Evolutionary conservation across 2,888 invertebrate species (phyloP), one percentile per base, ranked within the genome.

Genomic region (Dascillus cervinus): DNA sequence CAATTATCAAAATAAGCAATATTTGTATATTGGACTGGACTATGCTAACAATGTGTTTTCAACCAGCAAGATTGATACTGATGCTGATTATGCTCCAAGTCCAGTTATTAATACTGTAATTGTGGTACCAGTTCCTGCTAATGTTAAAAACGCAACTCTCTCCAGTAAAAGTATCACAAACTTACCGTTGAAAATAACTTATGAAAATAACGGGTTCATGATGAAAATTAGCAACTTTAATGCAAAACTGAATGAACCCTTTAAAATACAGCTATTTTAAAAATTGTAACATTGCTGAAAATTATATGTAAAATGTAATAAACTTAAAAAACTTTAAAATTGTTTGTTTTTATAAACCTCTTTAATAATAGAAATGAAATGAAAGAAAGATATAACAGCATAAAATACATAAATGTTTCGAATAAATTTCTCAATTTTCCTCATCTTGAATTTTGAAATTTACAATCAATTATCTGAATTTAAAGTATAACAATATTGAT

Each of bases 1-100:
- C 57, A 83, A 84, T 4, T 82, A 91, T 57, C 66, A 79, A 47
- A 79, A 79, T 34, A 74, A 80, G 43, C 80, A 75, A 50, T 68
- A 82, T 19, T 78, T 82, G 57, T 68, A 80, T 2, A 6, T 20
- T 3, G 68, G 72, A 34, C 67, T 82, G 15, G 62, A 66, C 2
- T 83, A 77, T 54, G 69, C 71, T 8, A 66, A 71, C 8, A 68
- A 69, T 24, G 67, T 60, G 17, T 62, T 88, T 30, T 72, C 69
- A 0, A 81, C 83, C 41, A 71, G 62, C 74, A 75, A 52, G 44
- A 65, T 77, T 10, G 71, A 79, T 55, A 70, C 73, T 11, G 62
- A 69, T 34, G 76, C 80, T 1, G 66, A 63, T 2, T 88, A 76
- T 56, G 67, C 73, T 3, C 83, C 85, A 0, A 72, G 75, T 23